Evolutionary conservation across 2,113 vertebrate species (phyloP).

Genomic region (Pristiophorus japonicus): DNA sequence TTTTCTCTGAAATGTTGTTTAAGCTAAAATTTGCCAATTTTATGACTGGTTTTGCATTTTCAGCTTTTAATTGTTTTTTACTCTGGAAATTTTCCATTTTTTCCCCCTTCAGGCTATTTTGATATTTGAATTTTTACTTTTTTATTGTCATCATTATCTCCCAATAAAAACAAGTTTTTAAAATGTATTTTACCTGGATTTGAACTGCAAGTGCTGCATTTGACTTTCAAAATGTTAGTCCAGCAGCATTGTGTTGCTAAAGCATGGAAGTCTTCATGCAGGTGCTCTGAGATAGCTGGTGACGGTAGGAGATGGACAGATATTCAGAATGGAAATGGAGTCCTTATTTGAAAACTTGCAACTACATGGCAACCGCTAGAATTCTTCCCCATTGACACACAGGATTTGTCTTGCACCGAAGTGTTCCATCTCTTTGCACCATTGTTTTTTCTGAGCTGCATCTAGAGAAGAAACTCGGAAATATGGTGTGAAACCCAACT

Average conservation of each 20-base stretch:
- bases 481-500: background rate
- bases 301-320: background rate
- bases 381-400: background rate
- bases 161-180: background rate
- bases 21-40: background rate
- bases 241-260: no score
- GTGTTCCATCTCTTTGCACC: background rate
- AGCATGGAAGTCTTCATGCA: background rate
- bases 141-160: background rate
- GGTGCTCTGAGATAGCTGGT: background rate
- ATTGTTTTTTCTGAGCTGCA: background rate
- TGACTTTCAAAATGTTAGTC: background rate
- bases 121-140: background rate
- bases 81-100: background rate
- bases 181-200: background rate
- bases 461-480: background rate
- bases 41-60: background rate
- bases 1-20: background rate
- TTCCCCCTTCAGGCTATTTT: background rate
- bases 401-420: background rate
- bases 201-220: background rate
- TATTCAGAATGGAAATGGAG: background rate
- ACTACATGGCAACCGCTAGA: background rate
- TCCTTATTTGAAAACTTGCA: background rate
- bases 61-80: background rate